phyloP scores from a whole-genome alignment of 2,888 invertebrate species.

The Prosapia bicincta region DNA sequence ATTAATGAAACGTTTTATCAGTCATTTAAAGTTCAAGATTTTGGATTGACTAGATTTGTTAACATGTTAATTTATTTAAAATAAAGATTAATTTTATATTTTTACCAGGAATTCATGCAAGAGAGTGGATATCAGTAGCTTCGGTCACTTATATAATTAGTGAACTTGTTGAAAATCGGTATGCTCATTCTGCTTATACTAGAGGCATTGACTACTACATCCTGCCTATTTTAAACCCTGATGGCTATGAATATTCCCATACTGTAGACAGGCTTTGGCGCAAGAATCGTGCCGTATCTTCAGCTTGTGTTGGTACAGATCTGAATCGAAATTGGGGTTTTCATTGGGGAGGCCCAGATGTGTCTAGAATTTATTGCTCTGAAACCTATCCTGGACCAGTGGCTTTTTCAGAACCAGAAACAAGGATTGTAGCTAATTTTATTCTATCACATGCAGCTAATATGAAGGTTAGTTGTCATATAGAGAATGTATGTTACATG shows the following conservation, averaged over 20 bases:
- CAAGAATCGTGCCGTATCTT: constrained; percentile 57
- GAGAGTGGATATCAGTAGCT: constrained; percentile 86
- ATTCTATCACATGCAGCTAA: constrained; percentile 42
- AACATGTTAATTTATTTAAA: too few relatives aligned
- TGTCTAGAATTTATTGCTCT: constrained; percentile 76
- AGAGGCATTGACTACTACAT: constrained; percentile 63
- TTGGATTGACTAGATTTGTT: too few relatives aligned
- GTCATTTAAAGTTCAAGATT: too few relatives aligned
- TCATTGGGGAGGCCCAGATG: constrained; percentile 84
- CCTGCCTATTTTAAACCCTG: constrained; percentile 71
- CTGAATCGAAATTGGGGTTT: constrained; percentile 85
- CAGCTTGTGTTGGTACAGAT: constrained; percentile 68
- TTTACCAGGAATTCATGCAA: constrained; percentile 67
- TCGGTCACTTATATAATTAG: constrained; percentile 73
- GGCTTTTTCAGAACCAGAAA: constrained; percentile 86
- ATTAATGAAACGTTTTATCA: too few relatives aligned
- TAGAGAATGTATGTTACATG: too few relatives aligned
- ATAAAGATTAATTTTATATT: too few relatives aligned
- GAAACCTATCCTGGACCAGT: constrained; percentile 74
- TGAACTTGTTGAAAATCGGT: constrained; percentile 63
- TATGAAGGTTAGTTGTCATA: constrained; percentile 43
- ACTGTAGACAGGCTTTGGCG: constrained; percentile 65
- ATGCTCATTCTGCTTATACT: constrained; percentile 55
- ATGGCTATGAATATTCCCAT: constrained; percentile 79
- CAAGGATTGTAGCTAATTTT: constrained; percentile 59